These are phyloP conservation scores for Sardinella longiceps DNA, from an alignment of 2,797 vertebrate genomes.

Conservation along the genomic window DNA sequence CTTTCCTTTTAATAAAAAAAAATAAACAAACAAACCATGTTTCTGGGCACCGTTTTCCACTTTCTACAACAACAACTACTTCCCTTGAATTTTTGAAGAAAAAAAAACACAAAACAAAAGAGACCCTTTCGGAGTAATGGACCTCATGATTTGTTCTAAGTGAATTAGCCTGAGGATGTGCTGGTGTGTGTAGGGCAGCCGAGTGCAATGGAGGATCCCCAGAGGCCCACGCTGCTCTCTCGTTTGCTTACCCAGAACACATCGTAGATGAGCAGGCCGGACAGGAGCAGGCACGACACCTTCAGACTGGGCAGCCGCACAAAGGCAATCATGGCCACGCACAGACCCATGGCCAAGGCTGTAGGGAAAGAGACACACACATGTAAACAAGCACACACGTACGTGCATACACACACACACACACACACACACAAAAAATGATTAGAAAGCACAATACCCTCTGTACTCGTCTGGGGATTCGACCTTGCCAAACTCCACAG, in stretches of 20 bases:
- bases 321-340: constrained; percentile 99
- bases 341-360: constrained; percentile 94
- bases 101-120: too few relatives aligned
- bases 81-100: too few relatives aligned
- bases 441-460: background rate
- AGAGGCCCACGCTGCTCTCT: background rate
- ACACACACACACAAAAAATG: background rate
- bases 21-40: too few relatives aligned
- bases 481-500: background rate
- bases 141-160: too few relatives aligned
- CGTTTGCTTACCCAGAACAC: constrained; percentile 93
- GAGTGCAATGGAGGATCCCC: background rate
- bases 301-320: constrained; percentile 98
- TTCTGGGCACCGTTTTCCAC: too few relatives aligned
- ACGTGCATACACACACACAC: background rate
- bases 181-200: background rate
- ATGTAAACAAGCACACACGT: background rate
- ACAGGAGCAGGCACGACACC: constrained; percentile 97
- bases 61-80: too few relatives aligned
- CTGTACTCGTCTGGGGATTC: background rate
- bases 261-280: constrained; percentile 97
- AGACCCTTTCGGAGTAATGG: too few relatives aligned
- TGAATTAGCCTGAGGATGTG: too few relatives aligned
- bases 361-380: constrained; percentile 6
- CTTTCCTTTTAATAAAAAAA: too few relatives aligned